Conservation (phyloP, 2,888 invertebrate species). For the Silvanus unidentatus region DNA sequence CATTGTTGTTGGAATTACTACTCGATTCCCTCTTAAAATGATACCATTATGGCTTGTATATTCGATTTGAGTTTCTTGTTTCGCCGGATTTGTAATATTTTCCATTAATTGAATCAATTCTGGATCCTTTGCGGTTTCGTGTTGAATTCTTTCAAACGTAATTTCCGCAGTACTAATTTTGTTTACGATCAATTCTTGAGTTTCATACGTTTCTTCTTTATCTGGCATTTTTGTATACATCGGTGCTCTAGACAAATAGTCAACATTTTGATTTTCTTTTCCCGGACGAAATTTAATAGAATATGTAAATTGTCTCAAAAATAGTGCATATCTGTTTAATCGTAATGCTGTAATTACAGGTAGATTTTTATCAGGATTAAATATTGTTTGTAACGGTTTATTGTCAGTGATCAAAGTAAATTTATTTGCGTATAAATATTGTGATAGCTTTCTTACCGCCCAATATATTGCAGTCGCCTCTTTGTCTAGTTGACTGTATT, state of each 20-base stretch:
- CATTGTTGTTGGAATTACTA: neutral
- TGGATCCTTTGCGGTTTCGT: neutral
- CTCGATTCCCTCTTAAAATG: neutral
- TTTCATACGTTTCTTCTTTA: no score
- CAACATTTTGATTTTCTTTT: neutral
- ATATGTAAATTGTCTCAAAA: neutral
- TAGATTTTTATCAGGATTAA: neutral
- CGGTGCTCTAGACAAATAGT: neutral
- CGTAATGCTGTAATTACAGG: neutral
- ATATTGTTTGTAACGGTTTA: no score
- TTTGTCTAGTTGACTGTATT: conserved; percentile 29
- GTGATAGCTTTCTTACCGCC: neutral
- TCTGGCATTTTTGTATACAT: no score
- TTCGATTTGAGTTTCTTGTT: neutral
- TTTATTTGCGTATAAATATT: neutral
- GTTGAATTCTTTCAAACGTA: neutral
- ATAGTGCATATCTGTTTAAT: neutral
- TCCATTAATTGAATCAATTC: neutral
- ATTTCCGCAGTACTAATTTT: neutral
- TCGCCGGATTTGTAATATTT: neutral
- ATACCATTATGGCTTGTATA: neutral
- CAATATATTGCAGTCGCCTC: conserved; percentile 26
- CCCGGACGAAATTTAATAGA: neutral
- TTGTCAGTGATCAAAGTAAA: conserved; percentile 1
- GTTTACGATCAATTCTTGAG: neutral